phyloP scores from a whole-genome alignment of 1,140 invertebrate genomes.

The roundworm (Caenorhabditis elegans) region WBcel235 BX284605.5:9744001-9744500 shows the following conservation, averaged over 20 bases:
- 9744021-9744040: neutral
- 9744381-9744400: neutral
- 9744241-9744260: neutral
- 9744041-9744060: neutral
- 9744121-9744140: conserved; percentile 42
- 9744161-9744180: conserved; percentile 51
- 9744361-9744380: conserved; percentile 11
- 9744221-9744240: conserved; percentile 39
- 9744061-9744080: conserved; percentile 10
- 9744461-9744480: neutral
- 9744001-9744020: conserved; percentile 51
- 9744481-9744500: too few species aligned
- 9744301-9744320: too few species aligned
- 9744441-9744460: neutral
- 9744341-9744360: too few species aligned
- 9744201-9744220: conserved; percentile 64
- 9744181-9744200: conserved; percentile 59
- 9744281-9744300: too few species aligned
- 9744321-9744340: too few species aligned
- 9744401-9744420: neutral
- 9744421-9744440: neutral
- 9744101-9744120: neutral
- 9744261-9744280: neutral
- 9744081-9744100: neutral
- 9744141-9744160: conserved; percentile 57